Evolutionary conservation across 2,797 vertebrate species (phyloP).

Genomic region (Rhyacichthys aspro): DNA sequence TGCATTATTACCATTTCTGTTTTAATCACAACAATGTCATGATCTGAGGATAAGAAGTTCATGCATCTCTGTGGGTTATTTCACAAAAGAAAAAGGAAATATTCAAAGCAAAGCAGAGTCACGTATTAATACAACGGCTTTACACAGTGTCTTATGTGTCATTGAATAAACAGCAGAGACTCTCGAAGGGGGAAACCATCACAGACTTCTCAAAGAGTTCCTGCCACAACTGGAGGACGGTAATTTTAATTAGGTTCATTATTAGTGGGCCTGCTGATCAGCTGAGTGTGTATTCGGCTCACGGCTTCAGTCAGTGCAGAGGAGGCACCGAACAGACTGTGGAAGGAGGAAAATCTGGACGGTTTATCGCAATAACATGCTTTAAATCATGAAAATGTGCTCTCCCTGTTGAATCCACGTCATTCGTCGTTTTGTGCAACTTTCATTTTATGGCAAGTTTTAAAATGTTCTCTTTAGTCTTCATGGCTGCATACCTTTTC

Average conservation of each 20-base stretch:
- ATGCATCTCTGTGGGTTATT: not conserved
- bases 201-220: slow-evolving; percentile 19
- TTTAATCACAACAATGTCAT: too few relatives aligned
- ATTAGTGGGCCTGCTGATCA: slow-evolving; percentile 30
- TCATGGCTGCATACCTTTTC: too few relatives aligned
- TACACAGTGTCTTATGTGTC: slow-evolving; percentile 6
- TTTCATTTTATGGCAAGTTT: too few relatives aligned
- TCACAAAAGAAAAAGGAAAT: too few relatives aligned
- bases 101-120: not conserved
- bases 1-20: too few relatives aligned
- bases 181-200: slow-evolving; percentile 12
- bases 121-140: not conserved
- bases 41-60: too few relatives aligned
- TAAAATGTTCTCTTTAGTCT: too few relatives aligned
- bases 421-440: too few relatives aligned
- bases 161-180: slow-evolving; percentile 19
- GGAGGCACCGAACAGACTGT: slow-evolving; percentile 3
- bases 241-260: slow-evolving; percentile 40
- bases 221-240: slow-evolving; percentile 7
- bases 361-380: too few relatives aligned
- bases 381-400: too few relatives aligned
- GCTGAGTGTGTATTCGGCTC: slow-evolving; percentile 3
- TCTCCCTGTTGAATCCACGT: too few relatives aligned
- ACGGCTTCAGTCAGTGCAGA: not conserved
- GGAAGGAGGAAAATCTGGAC: too few relatives aligned